A percentile compares a stretch with the other conserved stretches of the same genome.
These are phyloP conservation scores for Panthera leo DNA, from an alignment of 2,113 vertebrate genomes.

Conservation along the genomic window DNA sequence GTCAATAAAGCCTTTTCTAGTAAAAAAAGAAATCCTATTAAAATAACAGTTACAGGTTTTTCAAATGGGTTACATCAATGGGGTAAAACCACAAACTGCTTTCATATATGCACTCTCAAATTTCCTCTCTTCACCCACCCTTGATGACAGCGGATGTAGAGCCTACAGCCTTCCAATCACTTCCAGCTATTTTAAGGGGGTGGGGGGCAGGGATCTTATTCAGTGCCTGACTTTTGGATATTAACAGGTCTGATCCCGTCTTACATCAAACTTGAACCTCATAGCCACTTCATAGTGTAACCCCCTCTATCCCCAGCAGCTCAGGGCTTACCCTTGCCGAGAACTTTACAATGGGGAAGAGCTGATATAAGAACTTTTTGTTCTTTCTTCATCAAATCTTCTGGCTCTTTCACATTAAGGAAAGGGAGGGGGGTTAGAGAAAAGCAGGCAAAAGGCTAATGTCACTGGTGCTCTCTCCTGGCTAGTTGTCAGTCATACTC, in stretches of 20 bases:
- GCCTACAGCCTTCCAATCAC: not conserved
- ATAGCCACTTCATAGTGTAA: not conserved
- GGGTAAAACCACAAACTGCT: not conserved
- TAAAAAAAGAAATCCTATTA: not conserved
- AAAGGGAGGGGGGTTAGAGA: not conserved
- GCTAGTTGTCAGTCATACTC: not conserved
- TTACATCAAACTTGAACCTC: not conserved
- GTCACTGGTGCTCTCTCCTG: not conserved
- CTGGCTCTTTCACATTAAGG: not conserved
- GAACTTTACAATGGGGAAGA: not conserved
- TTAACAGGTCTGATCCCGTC: not conserved
- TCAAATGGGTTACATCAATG: not conserved
- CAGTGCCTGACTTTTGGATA: not conserved
- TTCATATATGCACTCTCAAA: not conserved
- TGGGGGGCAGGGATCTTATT: not conserved
- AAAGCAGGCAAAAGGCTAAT: not conserved
- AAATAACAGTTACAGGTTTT: not conserved
- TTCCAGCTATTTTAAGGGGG: not conserved
- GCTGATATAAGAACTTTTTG: not conserved
- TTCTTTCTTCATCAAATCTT: not conserved
- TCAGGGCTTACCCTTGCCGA: not conserved
- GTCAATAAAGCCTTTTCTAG: not conserved
- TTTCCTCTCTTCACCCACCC: not conserved
- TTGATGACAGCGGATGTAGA: no score
- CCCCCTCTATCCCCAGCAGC: accelerated